These are phyloP conservation scores for Lasioglossum pauxillum DNA, from an alignment of 2,888 invertebrate genomes.

Conservation along the genomic window DNA sequence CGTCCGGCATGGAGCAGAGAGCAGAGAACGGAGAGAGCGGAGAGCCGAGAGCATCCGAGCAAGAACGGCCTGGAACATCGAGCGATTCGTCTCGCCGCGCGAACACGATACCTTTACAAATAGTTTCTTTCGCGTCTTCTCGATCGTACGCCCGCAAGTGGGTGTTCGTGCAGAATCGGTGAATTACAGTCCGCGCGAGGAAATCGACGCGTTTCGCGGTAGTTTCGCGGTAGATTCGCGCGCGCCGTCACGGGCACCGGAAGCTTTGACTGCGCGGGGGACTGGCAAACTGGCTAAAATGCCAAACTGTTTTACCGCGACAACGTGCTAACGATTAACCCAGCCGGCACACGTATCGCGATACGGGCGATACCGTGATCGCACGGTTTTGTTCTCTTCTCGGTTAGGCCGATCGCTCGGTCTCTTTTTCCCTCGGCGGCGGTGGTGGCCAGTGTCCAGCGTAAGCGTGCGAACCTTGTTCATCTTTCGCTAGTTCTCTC, in stretches of 20 bases:
- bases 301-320: conserved; percentile 81
- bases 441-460: conserved; percentile 56
- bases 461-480: conserved; percentile 59
- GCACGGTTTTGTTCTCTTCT: conserved; percentile 6
- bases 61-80: conserved; percentile 23
- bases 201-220: not conserved
- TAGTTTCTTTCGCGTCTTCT: not conserved
- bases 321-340: conserved; percentile 82
- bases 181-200: not conserved
- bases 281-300: conserved; percentile 71
- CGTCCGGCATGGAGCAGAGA: not conserved
- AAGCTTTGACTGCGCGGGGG: conserved; percentile 37
- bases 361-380: conserved; percentile 37
- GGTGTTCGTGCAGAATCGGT: not conserved
- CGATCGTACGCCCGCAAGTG: not conserved
- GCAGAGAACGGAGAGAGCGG: not conserved
- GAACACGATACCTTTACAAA: conserved; percentile 23
- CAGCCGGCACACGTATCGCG: conserved; percentile 64
- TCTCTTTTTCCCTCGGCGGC: conserved; percentile 20
- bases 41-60: not conserved
- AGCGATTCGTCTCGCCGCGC: conserved; percentile 3
- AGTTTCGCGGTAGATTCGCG: not conserved
- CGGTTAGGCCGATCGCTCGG: not conserved
- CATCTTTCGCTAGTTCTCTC: conserved; percentile 13
- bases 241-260: conserved; percentile 32